phyloP scores from a whole-genome alignment of 1,140 invertebrate species.

The Nephila pilipes region DNA sequence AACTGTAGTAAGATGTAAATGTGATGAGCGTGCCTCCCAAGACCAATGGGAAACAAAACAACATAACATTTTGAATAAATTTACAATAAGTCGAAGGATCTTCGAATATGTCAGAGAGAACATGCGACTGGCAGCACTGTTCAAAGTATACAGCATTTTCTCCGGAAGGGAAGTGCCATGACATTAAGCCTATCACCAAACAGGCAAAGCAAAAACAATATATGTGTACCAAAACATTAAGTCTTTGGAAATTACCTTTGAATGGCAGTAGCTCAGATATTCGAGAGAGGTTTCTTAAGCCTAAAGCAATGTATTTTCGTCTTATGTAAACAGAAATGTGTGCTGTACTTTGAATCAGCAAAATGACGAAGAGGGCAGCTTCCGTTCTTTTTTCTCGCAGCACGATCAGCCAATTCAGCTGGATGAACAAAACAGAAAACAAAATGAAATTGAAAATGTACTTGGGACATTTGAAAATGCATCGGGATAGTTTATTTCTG shows the following conservation, averaged over 20 bases:
- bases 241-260: neutral
- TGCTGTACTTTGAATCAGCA: neutral
- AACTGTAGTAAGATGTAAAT: neutral
- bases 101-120: neutral
- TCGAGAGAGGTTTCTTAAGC: neutral
- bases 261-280: neutral
- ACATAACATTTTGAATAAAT: neutral
- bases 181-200: neutral
- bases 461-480: neutral
- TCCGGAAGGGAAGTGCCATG: neutral
- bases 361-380: neutral
- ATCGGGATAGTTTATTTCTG: neutral
- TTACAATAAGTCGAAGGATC: neutral
- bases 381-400: neutral
- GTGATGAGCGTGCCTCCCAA: neutral
- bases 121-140: neutral
- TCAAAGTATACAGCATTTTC: neutral
- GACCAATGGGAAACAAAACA: neutral
- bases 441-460: neutral
- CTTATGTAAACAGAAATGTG: neutral
- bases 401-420: neutral
- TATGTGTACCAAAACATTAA: neutral
- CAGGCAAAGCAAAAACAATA: neutral
- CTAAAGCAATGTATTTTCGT: neutral
- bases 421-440: neutral